Percentiles rank a stretch among this genome's conserved stretches.
Conservation (phyloP, 1,140 invertebrate species). For the Vanessa tameamea region DNA sequence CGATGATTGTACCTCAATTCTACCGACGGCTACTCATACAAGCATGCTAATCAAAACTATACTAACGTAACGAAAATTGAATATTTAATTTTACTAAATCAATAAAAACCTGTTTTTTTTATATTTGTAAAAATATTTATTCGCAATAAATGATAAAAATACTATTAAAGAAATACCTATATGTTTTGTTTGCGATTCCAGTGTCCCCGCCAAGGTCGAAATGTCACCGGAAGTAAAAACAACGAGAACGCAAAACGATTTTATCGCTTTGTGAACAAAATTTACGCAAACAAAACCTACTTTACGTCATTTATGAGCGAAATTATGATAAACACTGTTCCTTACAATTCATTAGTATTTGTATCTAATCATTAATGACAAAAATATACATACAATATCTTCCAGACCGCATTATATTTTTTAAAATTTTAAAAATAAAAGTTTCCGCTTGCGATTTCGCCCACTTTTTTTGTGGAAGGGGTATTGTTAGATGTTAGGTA, state of each 20-base stretch:
- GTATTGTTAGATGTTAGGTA: too few relatives aligned
- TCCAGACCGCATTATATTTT: neutral
- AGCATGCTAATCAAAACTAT: too few relatives aligned
- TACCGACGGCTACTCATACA: too few relatives aligned
- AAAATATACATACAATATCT: neutral
- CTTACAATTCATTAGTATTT: neutral
- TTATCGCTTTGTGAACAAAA: constrained; percentile 17
- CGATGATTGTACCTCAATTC: too few relatives aligned
- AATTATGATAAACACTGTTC: neutral
- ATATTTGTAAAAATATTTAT: too few relatives aligned
- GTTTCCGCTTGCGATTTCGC: too few relatives aligned
- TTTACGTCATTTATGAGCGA: constrained; percentile 18
- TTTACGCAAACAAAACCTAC: constrained; percentile 26
- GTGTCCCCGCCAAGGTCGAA: constrained; percentile 31
- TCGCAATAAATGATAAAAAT: too few relatives aligned
- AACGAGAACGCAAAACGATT: constrained; percentile 27
- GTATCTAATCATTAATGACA: too few relatives aligned
- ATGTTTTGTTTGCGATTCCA: constrained; percentile 1
- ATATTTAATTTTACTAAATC: too few relatives aligned
- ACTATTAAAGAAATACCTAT: too few relatives aligned
- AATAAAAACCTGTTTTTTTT: too few relatives aligned
- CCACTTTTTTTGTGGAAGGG: neutral
- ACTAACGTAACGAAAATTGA: too few relatives aligned
- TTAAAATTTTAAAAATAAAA: neutral
- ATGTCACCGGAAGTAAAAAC: constrained; percentile 38